A percentile compares a stretch with the other conserved stretches of the same genome.
Conservation (phyloP, 2,797 vertebrate species). For the Cossypha dichroa region DNA sequence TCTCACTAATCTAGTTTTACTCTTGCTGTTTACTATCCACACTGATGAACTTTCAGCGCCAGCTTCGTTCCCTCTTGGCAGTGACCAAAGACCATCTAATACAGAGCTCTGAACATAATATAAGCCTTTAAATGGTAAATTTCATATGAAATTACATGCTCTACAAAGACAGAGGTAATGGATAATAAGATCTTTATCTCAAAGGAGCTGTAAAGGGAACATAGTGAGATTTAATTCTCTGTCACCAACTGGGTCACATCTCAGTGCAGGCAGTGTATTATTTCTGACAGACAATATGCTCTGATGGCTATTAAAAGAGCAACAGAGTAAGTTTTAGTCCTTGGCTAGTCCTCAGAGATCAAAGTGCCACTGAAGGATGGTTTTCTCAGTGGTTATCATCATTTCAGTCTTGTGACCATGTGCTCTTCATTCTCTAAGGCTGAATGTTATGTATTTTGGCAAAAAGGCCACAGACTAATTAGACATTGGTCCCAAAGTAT, state of each 20-base stretch:
- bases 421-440: background rate
- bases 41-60: background rate
- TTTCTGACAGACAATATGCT: conserved; percentile 21
- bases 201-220: background rate
- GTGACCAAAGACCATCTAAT: background rate
- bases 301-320: conserved; percentile 5
- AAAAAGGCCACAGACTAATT: background rate
- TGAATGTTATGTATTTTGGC: background rate
- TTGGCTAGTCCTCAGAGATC: background rate
- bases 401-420: background rate
- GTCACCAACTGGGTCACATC: conserved; percentile 21
- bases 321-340: background rate
- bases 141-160: background rate
- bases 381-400: background rate
- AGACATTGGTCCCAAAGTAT: background rate
- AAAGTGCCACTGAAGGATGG: background rate
- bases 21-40: background rate
- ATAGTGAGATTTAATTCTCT: background rate
- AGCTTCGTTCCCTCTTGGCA: background rate
- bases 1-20: background rate
- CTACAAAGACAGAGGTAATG: background rate
- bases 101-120: background rate
- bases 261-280: background rate
- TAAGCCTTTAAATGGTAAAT: background rate
- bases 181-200: conserved; percentile 9